A percentile compares a stretch with the other conserved stretches of the same genome.
Evolutionary conservation across 2,797 vertebrate genomes (phyloP).

Genomic region (Philypnodon macrostomus): DNA sequence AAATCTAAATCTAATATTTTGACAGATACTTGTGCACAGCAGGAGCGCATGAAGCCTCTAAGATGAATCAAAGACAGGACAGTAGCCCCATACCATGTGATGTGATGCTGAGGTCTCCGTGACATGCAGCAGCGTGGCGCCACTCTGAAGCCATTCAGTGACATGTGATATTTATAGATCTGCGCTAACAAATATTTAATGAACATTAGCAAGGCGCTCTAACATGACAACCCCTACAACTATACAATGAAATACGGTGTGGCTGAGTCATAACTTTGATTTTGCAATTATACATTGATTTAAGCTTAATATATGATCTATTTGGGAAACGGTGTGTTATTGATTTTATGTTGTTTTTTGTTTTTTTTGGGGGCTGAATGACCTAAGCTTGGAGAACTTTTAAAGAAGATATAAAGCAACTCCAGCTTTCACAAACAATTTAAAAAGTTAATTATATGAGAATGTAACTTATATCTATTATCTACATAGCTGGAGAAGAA

Average conservation of each 20-base stretch:
- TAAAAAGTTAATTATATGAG: too few species aligned
- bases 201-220: slow-evolving; percentile 75
- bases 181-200: slow-evolving; percentile 83
- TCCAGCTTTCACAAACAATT: too few species aligned
- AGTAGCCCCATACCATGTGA: slow-evolving; percentile 14
- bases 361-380: too few species aligned
- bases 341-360: not conserved
- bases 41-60: slow-evolving; percentile 2
- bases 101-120: slow-evolving; percentile 55
- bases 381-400: too few species aligned
- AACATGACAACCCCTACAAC: slow-evolving; percentile 52
- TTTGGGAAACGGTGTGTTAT: not conserved
- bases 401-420: too few species aligned
- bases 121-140: slow-evolving; percentile 74
- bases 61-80: slow-evolving; percentile 14
- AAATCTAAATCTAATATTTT: not conserved
- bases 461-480: too few species aligned
- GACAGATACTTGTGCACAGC: slow-evolving; percentile 6
- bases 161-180: slow-evolving; percentile 83
- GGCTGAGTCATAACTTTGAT: slow-evolving; percentile 36
- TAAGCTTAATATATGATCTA: not conserved
- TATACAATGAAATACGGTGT: slow-evolving; percentile 32
- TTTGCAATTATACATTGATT: slow-evolving; percentile 3
- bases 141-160: slow-evolving; percentile 75
- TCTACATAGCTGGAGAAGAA: too few species aligned